Percentiles rank a stretch among this genome's conserved stretches.
Conservation (phyloP, 2,797 vertebrate species). For the Pseudotriccus pelzelni region DNA sequence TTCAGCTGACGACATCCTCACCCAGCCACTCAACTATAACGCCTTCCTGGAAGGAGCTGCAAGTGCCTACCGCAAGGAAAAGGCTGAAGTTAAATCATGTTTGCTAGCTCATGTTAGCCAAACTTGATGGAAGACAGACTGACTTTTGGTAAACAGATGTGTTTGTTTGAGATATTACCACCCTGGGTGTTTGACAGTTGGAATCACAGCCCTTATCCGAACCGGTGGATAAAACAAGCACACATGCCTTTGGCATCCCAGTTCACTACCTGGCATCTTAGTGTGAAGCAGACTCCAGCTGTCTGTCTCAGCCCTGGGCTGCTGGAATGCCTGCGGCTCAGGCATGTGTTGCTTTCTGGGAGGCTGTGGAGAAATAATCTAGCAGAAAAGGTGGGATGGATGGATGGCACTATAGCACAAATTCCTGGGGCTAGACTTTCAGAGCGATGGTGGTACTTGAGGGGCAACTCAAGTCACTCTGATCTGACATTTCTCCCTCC, state of each 20-base stretch:
- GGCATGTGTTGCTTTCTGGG: background rate
- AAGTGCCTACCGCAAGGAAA: background rate
- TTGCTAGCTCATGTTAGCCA: background rate
- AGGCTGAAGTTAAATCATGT: background rate
- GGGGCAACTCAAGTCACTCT: background rate
- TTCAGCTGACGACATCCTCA: background rate
- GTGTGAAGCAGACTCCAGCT: accelerated
- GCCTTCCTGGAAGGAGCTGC: background rate
- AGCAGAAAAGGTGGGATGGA: background rate
- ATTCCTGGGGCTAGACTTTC: background rate
- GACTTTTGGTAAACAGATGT: constrained; percentile 15
- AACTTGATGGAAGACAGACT: background rate
- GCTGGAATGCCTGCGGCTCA: background rate
- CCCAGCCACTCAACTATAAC: background rate
- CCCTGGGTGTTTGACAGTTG: background rate
- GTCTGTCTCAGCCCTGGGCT: background rate
- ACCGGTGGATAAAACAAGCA: background rate
- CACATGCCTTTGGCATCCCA: background rate
- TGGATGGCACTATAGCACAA: background rate
- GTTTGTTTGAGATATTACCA: constrained; percentile 4
- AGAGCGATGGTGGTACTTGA: accelerated
- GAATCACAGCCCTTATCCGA: background rate
- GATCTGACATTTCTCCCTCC: background rate
- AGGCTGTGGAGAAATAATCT: background rate
- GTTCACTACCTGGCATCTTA: background rate